phyloP scores from a whole-genome alignment of 2,113 vertebrate genomes.

The Pelodiscus sinensis region DNA sequence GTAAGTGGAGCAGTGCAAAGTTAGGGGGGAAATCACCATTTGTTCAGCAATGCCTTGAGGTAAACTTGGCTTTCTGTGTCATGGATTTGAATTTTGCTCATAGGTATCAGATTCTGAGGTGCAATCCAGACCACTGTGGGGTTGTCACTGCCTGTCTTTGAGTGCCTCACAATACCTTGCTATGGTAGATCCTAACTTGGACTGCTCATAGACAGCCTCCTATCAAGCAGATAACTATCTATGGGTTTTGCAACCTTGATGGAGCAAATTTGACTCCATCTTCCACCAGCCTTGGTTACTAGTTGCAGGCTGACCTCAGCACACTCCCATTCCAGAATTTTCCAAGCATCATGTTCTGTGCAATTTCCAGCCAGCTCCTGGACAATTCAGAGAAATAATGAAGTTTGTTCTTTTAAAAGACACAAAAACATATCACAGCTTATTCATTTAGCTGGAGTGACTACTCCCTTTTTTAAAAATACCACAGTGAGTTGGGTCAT shows the following conservation, averaged over 20 bases:
- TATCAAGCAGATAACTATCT: background rate
- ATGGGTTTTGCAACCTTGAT: background rate
- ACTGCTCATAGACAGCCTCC: background rate
- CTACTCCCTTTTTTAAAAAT: background rate
- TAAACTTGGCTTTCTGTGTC: fast-evolving
- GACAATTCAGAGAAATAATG: background rate
- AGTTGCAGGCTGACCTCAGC: background rate
- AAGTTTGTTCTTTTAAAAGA: background rate
- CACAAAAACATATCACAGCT: background rate
- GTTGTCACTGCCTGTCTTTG: background rate
- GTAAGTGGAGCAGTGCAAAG: background rate
- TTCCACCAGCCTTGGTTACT: background rate
- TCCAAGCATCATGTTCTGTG: background rate
- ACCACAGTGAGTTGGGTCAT: background rate
- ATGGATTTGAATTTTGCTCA: background rate
- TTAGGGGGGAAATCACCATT: background rate
- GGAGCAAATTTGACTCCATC: background rate
- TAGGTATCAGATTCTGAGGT: background rate
- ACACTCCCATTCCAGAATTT: background rate
- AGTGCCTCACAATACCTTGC: background rate
- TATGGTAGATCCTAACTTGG: background rate
- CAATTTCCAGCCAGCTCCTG: background rate
- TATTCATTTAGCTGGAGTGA: background rate
- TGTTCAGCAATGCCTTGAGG: background rate
- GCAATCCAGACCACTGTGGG: background rate